Percentiles rank a stretch among this genome's conserved stretches.
Evolutionary conservation across 2,797 vertebrate genomes (phyloP).

Genomic region (Pampus argenteus): DNA sequence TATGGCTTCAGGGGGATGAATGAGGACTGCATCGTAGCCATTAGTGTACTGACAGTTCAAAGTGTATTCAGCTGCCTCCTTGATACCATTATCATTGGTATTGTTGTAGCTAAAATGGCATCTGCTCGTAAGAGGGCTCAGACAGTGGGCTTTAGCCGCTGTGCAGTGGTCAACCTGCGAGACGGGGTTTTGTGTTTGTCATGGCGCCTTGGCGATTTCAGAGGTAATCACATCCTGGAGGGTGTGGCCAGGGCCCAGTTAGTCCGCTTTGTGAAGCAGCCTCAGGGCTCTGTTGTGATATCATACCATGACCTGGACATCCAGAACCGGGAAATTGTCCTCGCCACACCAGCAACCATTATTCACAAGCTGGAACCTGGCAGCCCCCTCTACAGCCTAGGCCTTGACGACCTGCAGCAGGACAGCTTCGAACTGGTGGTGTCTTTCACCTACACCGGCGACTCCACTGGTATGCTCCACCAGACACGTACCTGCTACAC

Average conservation of each 20-base stretch:
- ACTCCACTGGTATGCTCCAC: slow-evolving; percentile 94
- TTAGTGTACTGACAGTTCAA: slow-evolving; percentile 89
- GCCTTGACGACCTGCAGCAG: slow-evolving; percentile 85
- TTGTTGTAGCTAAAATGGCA: slow-evolving; percentile 94
- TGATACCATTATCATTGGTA: slow-evolving; percentile 94
- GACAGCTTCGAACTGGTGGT: slow-evolving; percentile 94
- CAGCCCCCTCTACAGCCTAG: slow-evolving; percentile 91
- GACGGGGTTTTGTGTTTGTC: slow-evolving; percentile 91
- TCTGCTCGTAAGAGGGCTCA: slow-evolving; percentile 94
- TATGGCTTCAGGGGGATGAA: slow-evolving; percentile 92
- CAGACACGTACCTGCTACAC: slow-evolving; percentile 93
- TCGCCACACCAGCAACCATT: slow-evolving; percentile 89
- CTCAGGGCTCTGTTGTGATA: slow-evolving; percentile 83
- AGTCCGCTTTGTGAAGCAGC: slow-evolving; percentile 85
- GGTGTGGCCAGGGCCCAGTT: slow-evolving; percentile 90
- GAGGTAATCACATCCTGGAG: slow-evolving; percentile 94
- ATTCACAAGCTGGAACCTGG: slow-evolving; percentile 89
- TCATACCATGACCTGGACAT: slow-evolving; percentile 89
- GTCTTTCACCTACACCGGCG: slow-evolving; percentile 94
- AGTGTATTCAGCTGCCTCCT: slow-evolving; percentile 92
- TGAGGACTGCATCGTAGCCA: slow-evolving; percentile 90
- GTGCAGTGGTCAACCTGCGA: slow-evolving; percentile 88
- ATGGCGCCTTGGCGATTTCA: slow-evolving; percentile 94
- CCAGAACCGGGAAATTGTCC: slow-evolving; percentile 88
- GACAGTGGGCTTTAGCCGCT: slow-evolving; percentile 93